Percentiles rank a stretch among this genome's conserved stretches.
Evolutionary conservation across 2,113 vertebrate species (phyloP).

Genomic region (Speoplatyrhinus poulsoni): DNA sequence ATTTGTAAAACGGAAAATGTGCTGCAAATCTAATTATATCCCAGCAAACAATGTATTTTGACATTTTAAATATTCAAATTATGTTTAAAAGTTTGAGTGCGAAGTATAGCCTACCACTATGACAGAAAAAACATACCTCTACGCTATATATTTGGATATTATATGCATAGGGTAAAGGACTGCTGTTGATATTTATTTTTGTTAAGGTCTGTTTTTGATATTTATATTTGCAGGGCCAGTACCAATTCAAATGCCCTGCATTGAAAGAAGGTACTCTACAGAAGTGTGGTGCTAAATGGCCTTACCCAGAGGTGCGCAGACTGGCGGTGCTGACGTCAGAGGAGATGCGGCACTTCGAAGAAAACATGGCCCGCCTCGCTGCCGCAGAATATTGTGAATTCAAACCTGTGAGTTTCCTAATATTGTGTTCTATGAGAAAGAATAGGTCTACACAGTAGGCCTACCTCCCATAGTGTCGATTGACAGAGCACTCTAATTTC

Average conservation of each 20-base stretch:
- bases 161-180: no score
- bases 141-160: no score
- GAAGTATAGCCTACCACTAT: no score
- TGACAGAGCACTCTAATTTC: no score
- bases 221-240: constrained; percentile 52
- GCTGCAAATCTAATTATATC: no score
- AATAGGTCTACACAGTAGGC: neutral
- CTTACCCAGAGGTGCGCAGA: constrained; percentile 71
- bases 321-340: constrained; percentile 66
- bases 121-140: no score
- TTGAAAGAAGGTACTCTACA: constrained; percentile 24
- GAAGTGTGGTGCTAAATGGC: constrained; percentile 56
- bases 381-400: constrained; percentile 67
- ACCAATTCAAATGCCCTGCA: constrained; percentile 72
- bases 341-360: constrained; percentile 75
- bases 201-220: neutral
- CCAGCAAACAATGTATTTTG: no score
- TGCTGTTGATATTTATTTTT: no score
- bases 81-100: no score
- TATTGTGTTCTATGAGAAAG: neutral
- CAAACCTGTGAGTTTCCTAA: constrained; percentile 61
- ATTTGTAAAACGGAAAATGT: no score
- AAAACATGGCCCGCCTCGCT: constrained; percentile 60
- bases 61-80: no score
- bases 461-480: no score